Evolutionary conservation across 2,888 invertebrate species (phyloP).

Genomic region (Syrphus vitripennis): DNA sequence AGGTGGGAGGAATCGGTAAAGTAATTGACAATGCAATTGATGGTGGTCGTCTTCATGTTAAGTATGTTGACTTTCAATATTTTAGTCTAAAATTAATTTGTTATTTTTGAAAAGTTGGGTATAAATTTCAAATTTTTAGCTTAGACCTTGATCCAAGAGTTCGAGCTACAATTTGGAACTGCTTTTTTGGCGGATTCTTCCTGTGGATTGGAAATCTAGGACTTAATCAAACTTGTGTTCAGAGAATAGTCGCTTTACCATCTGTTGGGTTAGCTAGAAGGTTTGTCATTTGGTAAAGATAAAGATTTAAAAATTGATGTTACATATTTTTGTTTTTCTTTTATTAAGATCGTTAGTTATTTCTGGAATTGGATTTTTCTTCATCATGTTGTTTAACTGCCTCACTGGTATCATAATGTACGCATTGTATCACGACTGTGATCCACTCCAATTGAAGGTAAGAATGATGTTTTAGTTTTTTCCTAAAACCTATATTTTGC

Average conservation of each 20-base stretch:
- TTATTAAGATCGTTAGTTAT: constrained; percentile 79
- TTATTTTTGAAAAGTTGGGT: neutral
- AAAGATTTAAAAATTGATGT: neutral
- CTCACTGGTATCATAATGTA: constrained; percentile 84
- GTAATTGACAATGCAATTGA: constrained; percentile 78
- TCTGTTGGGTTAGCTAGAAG: constrained; percentile 83
- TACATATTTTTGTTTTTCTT: neutral
- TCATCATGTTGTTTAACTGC: constrained; percentile 83
- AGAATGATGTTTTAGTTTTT: neutral
- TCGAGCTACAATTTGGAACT: constrained; percentile 86
- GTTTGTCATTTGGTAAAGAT: constrained; percentile 74
- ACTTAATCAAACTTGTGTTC: constrained; percentile 88
- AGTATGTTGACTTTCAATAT: constrained; percentile 74
- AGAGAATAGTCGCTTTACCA: constrained; percentile 85
- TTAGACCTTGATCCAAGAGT: constrained; percentile 84
- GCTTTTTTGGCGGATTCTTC: constrained; percentile 83
- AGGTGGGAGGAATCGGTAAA: constrained; percentile 79
- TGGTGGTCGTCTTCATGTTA: constrained; percentile 79
- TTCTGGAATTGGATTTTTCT: constrained; percentile 83
- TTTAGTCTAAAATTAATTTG: neutral
- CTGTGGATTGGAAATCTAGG: constrained; percentile 85
- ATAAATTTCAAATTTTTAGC: constrained; percentile 78
- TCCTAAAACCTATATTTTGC: no score
- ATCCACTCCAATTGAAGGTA: constrained; percentile 83
- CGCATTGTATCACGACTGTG: constrained; percentile 84